Base-by-base conservation (phyloP, 2,113 vertebrate species). In the Morphnarchus princeps region DNA sequence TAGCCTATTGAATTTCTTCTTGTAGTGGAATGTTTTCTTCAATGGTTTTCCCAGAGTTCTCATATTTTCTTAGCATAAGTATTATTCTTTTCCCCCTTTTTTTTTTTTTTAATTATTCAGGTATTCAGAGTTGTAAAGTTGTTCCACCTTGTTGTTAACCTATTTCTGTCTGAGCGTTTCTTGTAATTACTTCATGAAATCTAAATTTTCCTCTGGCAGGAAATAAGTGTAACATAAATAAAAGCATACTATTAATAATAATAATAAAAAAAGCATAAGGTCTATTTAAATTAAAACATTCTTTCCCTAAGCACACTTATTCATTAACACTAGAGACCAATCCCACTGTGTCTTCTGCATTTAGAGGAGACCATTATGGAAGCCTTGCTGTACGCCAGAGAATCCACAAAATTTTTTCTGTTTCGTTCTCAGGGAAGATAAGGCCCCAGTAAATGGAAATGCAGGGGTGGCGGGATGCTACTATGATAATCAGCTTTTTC, bases 171-270 rank as follows among this genome's bases (percentile, higher is more conserved):
- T 72, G 45, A 71, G 22, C 62, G 24, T 93, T 95, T 83, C 43
- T 85, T 93, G 50, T 65, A 95, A 85, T 77, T 93, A 52, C 31
- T 94, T 88, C 59, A 83, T 78, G 47, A 92, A 89, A 82, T 81
- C 80, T 77, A 85, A 81, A 57, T 72, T 92, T 90, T 82, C 28
- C 36, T 90, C 47, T 85, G 47, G 16, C 70, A 80, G 40, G 18
- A 90, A 90, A 83, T 32, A 92, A 88, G 21, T 59, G 67, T 66
- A 92, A 70, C 31, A 43, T 65, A 93, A 93, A 95, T 47, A 84
- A 95, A 89, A 84, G 2, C 34, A 54, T 54, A 62, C 3, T 43
- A 58, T 87, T 87, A 91, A 80, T 71, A 83, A 73, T n/a, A 70
- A 32, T 17, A 47, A 24, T 13, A 9, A 52, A 69, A 36, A 55